Percentiles rank a stretch among this genome's conserved stretches.
These are phyloP conservation scores for Conus ventricosus DNA, from an alignment of 1,140 invertebrate species.

Conservation along the genomic window DNA sequence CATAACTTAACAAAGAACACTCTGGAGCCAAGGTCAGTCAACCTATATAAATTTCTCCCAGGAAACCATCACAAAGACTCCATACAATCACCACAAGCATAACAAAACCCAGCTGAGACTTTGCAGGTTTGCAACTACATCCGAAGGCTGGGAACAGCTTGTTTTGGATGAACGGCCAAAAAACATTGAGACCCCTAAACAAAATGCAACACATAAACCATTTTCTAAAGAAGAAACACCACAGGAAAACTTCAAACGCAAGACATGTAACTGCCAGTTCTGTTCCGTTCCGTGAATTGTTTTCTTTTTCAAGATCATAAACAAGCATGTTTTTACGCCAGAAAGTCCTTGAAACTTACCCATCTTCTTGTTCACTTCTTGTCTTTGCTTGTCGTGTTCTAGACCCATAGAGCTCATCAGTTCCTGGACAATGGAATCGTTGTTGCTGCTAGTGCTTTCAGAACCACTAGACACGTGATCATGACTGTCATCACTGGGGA, in stretches of 20 bases:
- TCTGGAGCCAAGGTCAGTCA: no score
- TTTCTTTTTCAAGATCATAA: no score
- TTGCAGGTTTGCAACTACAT: no score
- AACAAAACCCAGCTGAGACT: no score
- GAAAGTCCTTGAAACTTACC: neutral
- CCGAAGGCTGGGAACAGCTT: no score
- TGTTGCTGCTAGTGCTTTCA: conserved; percentile 4
- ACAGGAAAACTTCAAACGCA: neutral
- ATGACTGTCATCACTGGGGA: neutral
- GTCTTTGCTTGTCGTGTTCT: neutral
- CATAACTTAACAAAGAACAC: no score
- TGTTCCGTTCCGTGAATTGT: neutral
- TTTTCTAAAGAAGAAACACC: neutral
- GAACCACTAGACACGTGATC: neutral
- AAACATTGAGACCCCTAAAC: no score
- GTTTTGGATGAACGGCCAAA: no score
- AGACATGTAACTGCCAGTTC: neutral
- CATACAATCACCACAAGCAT: no score
- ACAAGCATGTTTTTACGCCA: neutral
- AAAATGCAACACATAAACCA: neutral
- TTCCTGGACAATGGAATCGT: conserved; percentile 19
- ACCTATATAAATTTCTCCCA: no score
- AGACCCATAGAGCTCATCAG: neutral
- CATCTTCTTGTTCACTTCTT: neutral
- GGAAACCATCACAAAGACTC: no score